Percentiles rank a stretch among this genome's conserved stretches.
phyloP scores from a whole-genome alignment of 2,113 vertebrate species.

The Myrmecobius fasciatus region DNA sequence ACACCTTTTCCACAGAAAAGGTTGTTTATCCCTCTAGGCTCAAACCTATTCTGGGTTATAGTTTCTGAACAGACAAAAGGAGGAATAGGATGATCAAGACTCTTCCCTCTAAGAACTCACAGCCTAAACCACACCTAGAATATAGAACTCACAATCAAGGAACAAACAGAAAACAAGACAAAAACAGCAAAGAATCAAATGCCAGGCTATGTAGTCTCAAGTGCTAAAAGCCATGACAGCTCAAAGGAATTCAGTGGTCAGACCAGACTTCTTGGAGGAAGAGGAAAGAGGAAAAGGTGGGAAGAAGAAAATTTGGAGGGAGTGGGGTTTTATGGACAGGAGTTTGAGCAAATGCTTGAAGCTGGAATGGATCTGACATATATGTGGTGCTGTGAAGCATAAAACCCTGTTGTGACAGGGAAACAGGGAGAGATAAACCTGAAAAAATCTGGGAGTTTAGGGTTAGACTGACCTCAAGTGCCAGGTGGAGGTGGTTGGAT shows the following conservation, averaged over 20 bases:
- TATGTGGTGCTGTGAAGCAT: neutral
- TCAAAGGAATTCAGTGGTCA: neutral
- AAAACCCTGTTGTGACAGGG: neutral
- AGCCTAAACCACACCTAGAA: neutral
- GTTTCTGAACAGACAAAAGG: neutral
- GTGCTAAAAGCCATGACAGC: neutral
- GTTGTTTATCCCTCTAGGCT: neutral
- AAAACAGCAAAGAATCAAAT: neutral
- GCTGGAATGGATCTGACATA: neutral
- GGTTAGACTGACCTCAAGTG: neutral
- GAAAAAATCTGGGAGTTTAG: neutral
- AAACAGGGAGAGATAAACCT: neutral
- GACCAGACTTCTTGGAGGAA: neutral
- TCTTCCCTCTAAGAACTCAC: neutral
- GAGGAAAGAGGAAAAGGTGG: neutral
- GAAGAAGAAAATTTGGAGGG: neutral
- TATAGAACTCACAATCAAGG: neutral
- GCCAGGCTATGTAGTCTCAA: neutral
- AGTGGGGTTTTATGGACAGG: neutral
- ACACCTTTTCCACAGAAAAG: fast-evolving
- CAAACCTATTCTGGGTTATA: neutral
- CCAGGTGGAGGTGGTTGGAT: neutral
- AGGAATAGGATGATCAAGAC: neutral
- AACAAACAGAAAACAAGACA: neutral
- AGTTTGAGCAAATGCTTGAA: neutral